Conservation (phyloP, 2,888 invertebrate species). For the Patella caerulea region DNA sequence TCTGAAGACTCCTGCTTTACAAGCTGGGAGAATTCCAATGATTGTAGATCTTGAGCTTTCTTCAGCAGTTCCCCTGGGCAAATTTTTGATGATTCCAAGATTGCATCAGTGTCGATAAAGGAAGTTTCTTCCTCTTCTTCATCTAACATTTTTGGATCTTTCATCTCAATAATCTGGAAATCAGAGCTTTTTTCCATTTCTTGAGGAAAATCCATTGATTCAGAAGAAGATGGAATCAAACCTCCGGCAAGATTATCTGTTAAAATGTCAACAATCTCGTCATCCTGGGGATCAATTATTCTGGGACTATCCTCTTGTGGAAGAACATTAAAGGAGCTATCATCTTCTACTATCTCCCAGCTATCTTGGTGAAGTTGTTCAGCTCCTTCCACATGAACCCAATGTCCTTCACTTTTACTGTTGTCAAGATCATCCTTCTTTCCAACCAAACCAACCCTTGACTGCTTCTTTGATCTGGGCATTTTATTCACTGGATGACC, state of each 20-base stretch:
- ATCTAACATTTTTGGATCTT: not conserved
- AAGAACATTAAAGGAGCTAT: not conserved
- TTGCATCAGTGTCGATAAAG: not conserved
- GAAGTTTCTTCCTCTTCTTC: not conserved
- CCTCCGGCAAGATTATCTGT: too few species aligned
- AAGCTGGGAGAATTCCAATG: not conserved
- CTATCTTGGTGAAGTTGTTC: not conserved
- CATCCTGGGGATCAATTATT: too few species aligned
- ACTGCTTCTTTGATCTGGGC: not conserved
- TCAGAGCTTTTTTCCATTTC: not conserved
- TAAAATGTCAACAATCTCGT: too few species aligned
- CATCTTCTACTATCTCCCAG: conserved; percentile 8
- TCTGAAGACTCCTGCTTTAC: not conserved
- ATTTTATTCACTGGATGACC: not conserved
- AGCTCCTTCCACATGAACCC: not conserved
- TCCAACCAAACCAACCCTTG: not conserved
- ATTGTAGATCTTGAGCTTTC: too few species aligned
- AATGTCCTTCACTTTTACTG: not conserved
- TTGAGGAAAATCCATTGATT: too few species aligned
- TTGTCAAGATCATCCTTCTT: not conserved
- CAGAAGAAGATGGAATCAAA: too few species aligned
- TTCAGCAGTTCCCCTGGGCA: too few species aligned
- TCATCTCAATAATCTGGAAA: not conserved
- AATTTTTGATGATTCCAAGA: not conserved
- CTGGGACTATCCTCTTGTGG: too few species aligned